These are phyloP conservation scores for Lutjanus argentimaculatus DNA, from an alignment of 2,797 vertebrate species.

Conservation along the genomic window DNA sequence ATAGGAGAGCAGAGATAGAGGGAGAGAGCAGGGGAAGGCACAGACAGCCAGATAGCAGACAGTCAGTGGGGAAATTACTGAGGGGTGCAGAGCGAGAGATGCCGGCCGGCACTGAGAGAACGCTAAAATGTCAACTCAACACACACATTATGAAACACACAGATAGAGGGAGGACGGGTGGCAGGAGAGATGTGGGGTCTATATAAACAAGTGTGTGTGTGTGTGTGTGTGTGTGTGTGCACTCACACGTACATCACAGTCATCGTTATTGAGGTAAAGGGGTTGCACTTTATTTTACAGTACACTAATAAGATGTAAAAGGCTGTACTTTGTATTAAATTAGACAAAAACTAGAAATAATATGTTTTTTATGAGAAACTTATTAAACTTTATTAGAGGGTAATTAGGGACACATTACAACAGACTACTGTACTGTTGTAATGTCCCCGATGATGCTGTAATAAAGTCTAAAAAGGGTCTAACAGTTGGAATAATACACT, in stretches of 20 bases:
- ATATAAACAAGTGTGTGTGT: too few relatives aligned
- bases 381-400: too few relatives aligned
- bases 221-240: slow-evolving; percentile 3
- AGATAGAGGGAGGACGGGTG: slow-evolving; percentile 13
- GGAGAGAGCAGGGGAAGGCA: slow-evolving; percentile 44
- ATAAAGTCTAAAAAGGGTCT: too few relatives aligned
- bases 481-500: too few relatives aligned
- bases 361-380: too few relatives aligned
- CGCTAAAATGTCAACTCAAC: slow-evolving; percentile 79
- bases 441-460: too few relatives aligned
- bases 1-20: slow-evolving; percentile 67
- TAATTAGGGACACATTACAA: too few relatives aligned
- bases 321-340: too few relatives aligned
- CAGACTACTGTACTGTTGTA: too few relatives aligned
- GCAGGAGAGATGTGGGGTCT: background rate
- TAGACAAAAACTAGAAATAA: too few relatives aligned
- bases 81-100: slow-evolving; percentile 56
- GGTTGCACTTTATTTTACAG: too few relatives aligned
- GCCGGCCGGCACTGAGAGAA: slow-evolving; percentile 52
- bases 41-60: slow-evolving; percentile 70
- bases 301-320: too few relatives aligned
- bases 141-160: slow-evolving; percentile 64
- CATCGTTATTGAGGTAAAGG: slow-evolving; percentile 3
- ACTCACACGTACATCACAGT: slow-evolving; percentile 1
- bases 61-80: slow-evolving; percentile 81